Percentiles rank a stretch among this genome's conserved stretches.
These are phyloP conservation scores for Cyanistes caeruleus DNA, from an alignment of 2,113 vertebrate species.

Conservation along the genomic window DNA sequence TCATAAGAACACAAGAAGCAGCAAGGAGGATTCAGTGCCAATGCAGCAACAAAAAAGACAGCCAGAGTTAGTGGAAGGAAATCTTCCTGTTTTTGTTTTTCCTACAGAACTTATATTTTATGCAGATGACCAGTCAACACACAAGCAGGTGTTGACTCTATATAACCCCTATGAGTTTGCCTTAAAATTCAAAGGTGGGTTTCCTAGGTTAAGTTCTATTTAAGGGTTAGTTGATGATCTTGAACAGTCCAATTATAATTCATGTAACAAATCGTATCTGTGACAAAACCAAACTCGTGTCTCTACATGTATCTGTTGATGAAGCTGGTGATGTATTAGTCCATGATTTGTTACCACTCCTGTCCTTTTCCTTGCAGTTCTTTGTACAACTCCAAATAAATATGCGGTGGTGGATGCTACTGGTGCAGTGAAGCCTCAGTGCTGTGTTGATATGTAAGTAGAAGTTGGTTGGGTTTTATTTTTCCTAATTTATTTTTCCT, in stretches of 20 bases:
- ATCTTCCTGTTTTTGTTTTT: slow-evolving; percentile 98
- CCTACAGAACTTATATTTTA: slow-evolving; percentile 98
- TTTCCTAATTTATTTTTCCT: not conserved
- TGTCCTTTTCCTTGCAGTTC: slow-evolving; percentile 82
- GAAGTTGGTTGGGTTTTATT: not conserved
- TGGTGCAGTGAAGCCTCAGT: slow-evolving; percentile 96
- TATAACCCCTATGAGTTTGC: slow-evolving; percentile 99
- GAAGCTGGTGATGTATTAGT: not conserved
- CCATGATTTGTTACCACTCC: not conserved
- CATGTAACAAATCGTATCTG: not conserved
- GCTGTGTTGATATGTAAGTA: slow-evolving; percentile 98
- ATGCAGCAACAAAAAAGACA: slow-evolving; percentile 98
- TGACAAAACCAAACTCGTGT: not conserved
- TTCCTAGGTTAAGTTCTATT: slow-evolving; percentile 55
- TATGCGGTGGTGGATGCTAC: slow-evolving; percentile 95
- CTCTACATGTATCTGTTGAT: not conserved
- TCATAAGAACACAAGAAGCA: slow-evolving; percentile 77
- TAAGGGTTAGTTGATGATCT: slow-evolving; percentile 50
- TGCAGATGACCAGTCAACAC: slow-evolving; percentile 95
- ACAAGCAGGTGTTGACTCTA: slow-evolving; percentile 98
- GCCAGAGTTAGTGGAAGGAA: slow-evolving; percentile 98
- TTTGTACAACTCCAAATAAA: slow-evolving; percentile 97
- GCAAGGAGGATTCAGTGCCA: slow-evolving; percentile 88
- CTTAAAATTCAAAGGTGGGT: slow-evolving; percentile 99
- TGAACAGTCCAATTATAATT: not conserved